phyloP scores from a whole-genome alignment of 2,797 vertebrate species.

The Myotis planiceps region DNA sequence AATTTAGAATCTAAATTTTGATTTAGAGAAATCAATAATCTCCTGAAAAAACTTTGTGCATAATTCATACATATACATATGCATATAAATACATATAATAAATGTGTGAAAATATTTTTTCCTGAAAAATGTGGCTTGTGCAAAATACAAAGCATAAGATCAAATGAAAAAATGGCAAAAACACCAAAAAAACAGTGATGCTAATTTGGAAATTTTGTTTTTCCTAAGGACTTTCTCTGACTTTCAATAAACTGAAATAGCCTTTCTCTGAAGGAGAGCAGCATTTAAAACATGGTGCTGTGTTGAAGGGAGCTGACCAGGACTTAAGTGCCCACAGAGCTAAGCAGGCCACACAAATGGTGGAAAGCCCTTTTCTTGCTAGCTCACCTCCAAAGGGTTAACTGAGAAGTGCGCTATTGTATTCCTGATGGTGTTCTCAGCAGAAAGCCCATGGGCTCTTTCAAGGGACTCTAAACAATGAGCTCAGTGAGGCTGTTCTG shows the following conservation, averaged over 20 bases:
- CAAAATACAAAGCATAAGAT: neutral
- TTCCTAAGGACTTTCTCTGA: neutral
- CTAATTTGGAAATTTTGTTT: slow-evolving; percentile 36
- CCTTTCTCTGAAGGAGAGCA: neutral
- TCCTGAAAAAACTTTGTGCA: neutral
- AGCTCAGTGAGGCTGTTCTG: slow-evolving; percentile 88
- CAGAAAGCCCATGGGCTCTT: slow-evolving; percentile 84
- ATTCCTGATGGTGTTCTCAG: slow-evolving; percentile 81
- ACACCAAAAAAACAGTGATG: neutral
- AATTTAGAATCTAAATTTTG: neutral
- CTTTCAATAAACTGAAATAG: neutral
- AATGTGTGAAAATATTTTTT: neutral
- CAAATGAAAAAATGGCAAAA: neutral
- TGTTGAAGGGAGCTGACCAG: neutral
- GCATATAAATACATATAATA: neutral
- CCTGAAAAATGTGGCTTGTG: neutral
- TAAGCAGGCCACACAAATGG: neutral
- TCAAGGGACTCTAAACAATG: slow-evolving; percentile 88
- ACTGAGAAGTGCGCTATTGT: slow-evolving; percentile 80
- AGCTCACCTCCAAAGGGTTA: slow-evolving; percentile 81
- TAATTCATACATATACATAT: neutral
- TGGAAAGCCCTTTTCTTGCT: neutral
- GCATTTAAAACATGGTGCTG: neutral
- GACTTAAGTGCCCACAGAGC: neutral
- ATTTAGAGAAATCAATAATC: neutral